These are phyloP conservation scores for Acrocera orbiculus DNA, from an alignment of 2,888 invertebrate genomes.

Conservation along the genomic window DNA sequence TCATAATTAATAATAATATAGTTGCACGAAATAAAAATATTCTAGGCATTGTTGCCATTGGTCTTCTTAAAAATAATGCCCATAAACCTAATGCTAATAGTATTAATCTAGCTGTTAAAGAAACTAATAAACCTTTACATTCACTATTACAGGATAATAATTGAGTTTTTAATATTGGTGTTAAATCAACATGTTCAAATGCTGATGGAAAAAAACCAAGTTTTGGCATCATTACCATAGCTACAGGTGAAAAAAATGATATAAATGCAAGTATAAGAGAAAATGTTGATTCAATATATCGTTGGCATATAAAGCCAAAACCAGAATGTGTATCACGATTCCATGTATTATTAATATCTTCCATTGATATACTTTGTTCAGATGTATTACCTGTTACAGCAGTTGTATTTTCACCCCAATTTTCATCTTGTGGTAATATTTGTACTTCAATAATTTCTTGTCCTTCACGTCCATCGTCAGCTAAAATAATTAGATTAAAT, in stretches of 20 bases:
- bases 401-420: conserved; percentile 98
- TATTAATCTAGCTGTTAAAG: conserved; percentile 78
- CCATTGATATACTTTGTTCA: conserved; percentile 85
- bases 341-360: conserved; percentile 81
- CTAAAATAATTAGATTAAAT: conserved; percentile 10
- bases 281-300: conserved; percentile 66
- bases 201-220: conserved; percentile 66
- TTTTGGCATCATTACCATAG: conserved; percentile 89
- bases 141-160: conserved; percentile 75
- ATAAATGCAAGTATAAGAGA: conserved; percentile 61
- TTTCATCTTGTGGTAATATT: conserved; percentile 90
- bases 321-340: conserved; percentile 54
- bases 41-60: conserved; percentile 75
- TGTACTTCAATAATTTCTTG: conserved; percentile 93
- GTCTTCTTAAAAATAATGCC: conserved; percentile 76
- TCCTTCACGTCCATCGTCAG: conserved; percentile 56
- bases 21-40: conserved; percentile 81
- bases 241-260: conserved; percentile 80
- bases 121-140: conserved; percentile 84
- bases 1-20: conserved; percentile 70
- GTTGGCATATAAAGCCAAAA: conserved; percentile 55
- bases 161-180: conserved; percentile 48
- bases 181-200: conserved; percentile 44
- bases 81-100: conserved; percentile 78
- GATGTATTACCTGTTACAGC: conserved; percentile 94